Percentiles rank a stretch among this genome's conserved stretches.
phyloP scores from a whole-genome alignment of 2,113 vertebrate species.

The Oryzias melastigma region DNA sequence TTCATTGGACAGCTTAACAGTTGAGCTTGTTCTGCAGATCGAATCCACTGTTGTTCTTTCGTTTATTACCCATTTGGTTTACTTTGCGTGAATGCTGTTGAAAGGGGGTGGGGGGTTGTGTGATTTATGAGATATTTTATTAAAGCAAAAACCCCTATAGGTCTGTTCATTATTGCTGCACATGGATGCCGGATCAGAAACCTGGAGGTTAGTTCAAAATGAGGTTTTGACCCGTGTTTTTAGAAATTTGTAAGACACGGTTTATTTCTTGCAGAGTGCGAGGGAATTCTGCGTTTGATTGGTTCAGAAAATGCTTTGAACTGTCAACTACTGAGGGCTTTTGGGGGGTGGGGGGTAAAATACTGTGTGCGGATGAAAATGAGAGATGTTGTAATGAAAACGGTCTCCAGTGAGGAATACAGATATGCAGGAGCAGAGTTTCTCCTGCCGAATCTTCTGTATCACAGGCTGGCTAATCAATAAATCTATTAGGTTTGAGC shows the following conservation, averaged over 20 bases:
- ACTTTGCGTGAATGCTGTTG: conserved; percentile 25
- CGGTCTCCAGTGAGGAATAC: conserved; percentile 41
- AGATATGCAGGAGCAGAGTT: conserved; percentile 45
- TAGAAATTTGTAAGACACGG: background rate
- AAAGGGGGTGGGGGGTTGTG: conserved; percentile 31
- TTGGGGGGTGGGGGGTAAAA: conserved; percentile 15
- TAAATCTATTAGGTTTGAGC: conserved; percentile 61
- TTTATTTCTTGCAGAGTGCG: conserved; percentile 15
- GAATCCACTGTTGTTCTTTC: conserved; percentile 4
- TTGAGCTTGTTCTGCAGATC: conserved; percentile 19
- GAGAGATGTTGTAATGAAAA: conserved; percentile 17
- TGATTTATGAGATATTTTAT: conserved; percentile 58
- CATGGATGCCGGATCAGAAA: conserved; percentile 31
- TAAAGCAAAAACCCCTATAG: conserved; percentile 54
- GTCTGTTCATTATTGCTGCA: conserved; percentile 57
- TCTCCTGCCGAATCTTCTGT: conserved; percentile 39
- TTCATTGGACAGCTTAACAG: background rate
- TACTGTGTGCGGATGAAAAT: conserved; percentile 21
- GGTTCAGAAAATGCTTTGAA: conserved; percentile 53
- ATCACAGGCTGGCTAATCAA: conserved; percentile 59
- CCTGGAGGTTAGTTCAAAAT: background rate
- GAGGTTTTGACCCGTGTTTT: background rate
- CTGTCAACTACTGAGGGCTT: conserved; percentile 7
- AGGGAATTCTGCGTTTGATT: conserved; percentile 23
- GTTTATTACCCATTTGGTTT: conserved; percentile 31